These are phyloP conservation scores for Sclerurus mexicanus DNA, from an alignment of 2,113 vertebrate species.

Conservation along the genomic window DNA sequence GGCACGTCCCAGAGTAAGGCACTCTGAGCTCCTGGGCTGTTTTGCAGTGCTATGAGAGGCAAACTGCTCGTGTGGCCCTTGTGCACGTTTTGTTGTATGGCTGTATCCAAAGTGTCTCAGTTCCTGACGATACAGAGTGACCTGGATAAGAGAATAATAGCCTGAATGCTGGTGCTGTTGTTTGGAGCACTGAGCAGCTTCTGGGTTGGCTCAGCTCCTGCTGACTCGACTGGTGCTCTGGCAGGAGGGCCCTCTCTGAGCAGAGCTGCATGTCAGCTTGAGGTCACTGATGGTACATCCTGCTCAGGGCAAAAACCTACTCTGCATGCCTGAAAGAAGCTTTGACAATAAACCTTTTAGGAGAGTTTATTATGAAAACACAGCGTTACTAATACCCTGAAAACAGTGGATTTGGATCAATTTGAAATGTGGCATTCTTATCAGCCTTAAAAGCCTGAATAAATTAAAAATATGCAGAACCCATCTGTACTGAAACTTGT, in stretches of 20 bases:
- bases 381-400: not conserved
- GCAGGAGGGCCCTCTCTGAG: not conserved
- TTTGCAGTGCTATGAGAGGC: not conserved
- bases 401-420: constrained; percentile 41
- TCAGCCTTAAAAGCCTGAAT: constrained; percentile 8
- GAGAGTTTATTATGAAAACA: constrained; percentile 41
- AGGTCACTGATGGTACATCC: constrained; percentile 20
- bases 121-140: not conserved
- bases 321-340: constrained; percentile 34
- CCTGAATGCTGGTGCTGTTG: not conserved
- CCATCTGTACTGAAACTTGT: constrained; percentile 43
- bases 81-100: not conserved
- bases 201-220: not conserved
- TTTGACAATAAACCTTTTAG: constrained; percentile 44
- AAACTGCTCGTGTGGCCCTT: not conserved
- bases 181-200: not conserved
- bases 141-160: not conserved
- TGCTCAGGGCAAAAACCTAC: constrained; percentile 31
- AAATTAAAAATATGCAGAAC: constrained; percentile 44
- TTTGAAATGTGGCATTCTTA: constrained; percentile 5
- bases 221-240: not conserved
- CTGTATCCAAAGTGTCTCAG: not conserved
- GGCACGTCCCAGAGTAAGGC: not conserved
- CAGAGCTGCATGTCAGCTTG: not conserved
- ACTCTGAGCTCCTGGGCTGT: not conserved